Evolutionary conservation across 2,113 vertebrate genomes (phyloP).

Genomic region (Thalassoma bifasciatum): DNA sequence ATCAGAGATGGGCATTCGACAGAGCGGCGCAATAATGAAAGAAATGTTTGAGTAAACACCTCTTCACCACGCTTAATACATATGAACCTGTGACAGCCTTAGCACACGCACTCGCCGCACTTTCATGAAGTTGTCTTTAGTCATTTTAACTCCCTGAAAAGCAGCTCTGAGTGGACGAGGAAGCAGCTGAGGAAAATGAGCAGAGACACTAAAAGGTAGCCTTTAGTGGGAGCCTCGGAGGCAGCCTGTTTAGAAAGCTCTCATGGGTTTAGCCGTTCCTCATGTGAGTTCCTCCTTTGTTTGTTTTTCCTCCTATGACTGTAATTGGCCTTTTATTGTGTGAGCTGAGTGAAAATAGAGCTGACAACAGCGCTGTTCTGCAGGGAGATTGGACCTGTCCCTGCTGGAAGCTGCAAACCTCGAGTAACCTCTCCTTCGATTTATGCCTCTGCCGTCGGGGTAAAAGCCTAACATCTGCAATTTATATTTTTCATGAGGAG

Average conservation of each 20-base stretch:
- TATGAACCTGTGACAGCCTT: background rate
- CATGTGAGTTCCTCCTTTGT: conserved; percentile 28
- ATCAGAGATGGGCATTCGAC: background rate
- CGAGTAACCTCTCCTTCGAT: background rate
- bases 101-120: background rate
- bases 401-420: conserved; percentile 8
- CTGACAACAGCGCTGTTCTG: conserved; percentile 6
- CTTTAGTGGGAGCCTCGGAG: background rate
- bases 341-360: conserved; percentile 32
- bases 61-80: background rate
- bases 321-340: conserved; percentile 57
- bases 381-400: conserved; percentile 4
- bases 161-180: background rate
- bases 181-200: background rate
- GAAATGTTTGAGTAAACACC: background rate
- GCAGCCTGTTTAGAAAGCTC: conserved; percentile 22
- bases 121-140: background rate
- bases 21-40: background rate
- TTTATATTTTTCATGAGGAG: background rate
- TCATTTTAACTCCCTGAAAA: background rate
- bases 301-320: conserved; percentile 27
- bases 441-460: background rate
- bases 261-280: conserved; percentile 12
- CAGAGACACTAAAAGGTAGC: conserved; percentile 12
- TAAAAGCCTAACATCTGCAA: conserved; percentile 19